phyloP scores from a whole-genome alignment of 2,888 invertebrate genomes.

The Sesia apiformis region DNA sequence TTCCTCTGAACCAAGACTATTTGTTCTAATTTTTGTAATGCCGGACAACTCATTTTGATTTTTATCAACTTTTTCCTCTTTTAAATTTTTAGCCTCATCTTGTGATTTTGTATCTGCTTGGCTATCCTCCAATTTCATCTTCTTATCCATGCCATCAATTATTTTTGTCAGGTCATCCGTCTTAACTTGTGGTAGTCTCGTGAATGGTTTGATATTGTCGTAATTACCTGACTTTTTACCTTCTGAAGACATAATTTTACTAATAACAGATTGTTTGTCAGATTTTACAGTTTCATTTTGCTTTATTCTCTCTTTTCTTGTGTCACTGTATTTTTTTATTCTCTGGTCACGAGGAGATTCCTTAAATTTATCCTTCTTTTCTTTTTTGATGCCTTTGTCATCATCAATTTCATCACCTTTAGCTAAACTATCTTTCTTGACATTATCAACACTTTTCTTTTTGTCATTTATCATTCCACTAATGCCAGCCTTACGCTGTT shows the following conservation, averaged over 20 bases:
- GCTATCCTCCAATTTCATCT: slow-evolving; percentile 44
- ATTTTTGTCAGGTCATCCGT: slow-evolving; percentile 63
- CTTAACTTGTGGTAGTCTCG: slow-evolving; percentile 66
- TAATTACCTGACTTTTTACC: slow-evolving; percentile 51
- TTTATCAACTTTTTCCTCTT: slow-evolving; percentile 27
- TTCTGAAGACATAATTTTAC: slow-evolving; percentile 49
- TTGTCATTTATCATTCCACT: slow-evolving; percentile 57
- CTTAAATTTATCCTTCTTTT: slow-evolving; percentile 54
- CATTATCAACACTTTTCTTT: slow-evolving; percentile 57
- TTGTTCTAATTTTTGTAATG: slow-evolving; percentile 39
- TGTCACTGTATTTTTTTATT: slow-evolving; percentile 67
- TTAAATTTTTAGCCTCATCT: slow-evolving; percentile 49
- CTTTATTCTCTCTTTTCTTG: slow-evolving; percentile 60
- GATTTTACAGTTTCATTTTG: slow-evolving; percentile 41
- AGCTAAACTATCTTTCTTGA: slow-evolving; percentile 33
- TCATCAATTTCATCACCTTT: slow-evolving; percentile 52
- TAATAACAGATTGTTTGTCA: slow-evolving; percentile 53
- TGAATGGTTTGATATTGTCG: slow-evolving; percentile 68
- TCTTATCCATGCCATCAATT: slow-evolving; percentile 61
- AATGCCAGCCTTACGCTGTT: slow-evolving; percentile 44
- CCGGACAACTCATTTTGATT: slow-evolving; percentile 17
- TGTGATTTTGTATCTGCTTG: slow-evolving; percentile 23
- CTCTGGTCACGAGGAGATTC: slow-evolving; percentile 62
- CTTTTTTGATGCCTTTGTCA: slow-evolving; percentile 46
- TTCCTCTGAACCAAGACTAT: slow-evolving; percentile 56